Evolutionary conservation across 2,888 invertebrate genomes (phyloP).

Genomic region (Melinopterus prodromus): DNA sequence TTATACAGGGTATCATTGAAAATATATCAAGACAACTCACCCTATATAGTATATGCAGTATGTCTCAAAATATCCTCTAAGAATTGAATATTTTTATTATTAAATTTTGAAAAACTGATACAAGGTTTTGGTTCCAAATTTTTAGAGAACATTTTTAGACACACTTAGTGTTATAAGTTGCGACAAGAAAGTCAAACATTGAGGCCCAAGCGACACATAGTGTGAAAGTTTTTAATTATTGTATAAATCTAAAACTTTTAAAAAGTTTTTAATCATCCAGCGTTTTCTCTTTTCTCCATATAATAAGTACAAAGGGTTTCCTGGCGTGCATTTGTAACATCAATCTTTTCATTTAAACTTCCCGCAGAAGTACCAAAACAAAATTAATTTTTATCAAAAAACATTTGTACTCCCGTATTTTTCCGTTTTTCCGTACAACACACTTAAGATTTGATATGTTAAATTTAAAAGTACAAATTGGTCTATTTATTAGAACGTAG

Average conservation of each 20-base stretch:
- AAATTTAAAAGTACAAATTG: slow-evolving; percentile 23
- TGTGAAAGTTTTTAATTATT: slow-evolving; percentile 4
- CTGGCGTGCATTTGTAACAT: background rate
- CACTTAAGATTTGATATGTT: slow-evolving; percentile 19
- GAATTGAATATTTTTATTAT: too few relatives aligned
- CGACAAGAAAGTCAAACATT: slow-evolving; percentile 30
- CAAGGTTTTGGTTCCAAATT: too few relatives aligned
- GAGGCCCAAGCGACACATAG: background rate
- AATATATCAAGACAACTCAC: too few relatives aligned
- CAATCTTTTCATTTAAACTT: background rate
- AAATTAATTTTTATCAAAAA: too few relatives aligned
- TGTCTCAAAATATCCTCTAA: background rate
- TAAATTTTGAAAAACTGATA: too few relatives aligned
- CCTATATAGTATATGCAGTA: slow-evolving; percentile 25
- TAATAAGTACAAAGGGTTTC: background rate
- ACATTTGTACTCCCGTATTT: background rate
- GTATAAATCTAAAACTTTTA: background rate
- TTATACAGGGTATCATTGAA: background rate
- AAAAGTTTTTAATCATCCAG: background rate
- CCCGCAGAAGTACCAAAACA: background rate
- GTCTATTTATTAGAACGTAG: slow-evolving; percentile 5
- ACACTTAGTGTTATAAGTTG: slow-evolving; percentile 27
- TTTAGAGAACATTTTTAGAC: background rate
- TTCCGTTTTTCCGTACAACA: slow-evolving; percentile 29
- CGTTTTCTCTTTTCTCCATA: background rate